These are phyloP conservation scores for Poecile atricapillus DNA, from an alignment of 2,113 vertebrate species.

Conservation along the genomic window DNA sequence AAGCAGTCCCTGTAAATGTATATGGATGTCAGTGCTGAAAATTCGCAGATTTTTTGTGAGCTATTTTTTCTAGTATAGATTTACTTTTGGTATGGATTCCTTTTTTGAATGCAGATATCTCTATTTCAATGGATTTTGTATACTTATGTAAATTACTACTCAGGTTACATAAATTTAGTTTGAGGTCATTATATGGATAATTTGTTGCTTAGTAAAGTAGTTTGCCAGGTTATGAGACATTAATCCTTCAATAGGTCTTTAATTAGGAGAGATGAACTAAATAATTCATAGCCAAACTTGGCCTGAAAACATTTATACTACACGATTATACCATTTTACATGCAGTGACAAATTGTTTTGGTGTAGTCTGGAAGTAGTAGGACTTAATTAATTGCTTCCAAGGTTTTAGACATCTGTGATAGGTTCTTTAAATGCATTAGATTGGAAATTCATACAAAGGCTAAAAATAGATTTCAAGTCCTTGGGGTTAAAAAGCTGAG, in stretches of 20 bases:
- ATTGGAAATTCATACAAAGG: conserved; percentile 65
- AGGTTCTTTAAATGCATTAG: conserved; percentile 69
- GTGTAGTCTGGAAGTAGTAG: conserved; percentile 72
- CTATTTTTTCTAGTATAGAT: background rate
- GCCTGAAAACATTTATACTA: conserved; percentile 78
- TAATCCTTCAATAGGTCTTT: conserved; percentile 77
- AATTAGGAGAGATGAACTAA: conserved; percentile 79
- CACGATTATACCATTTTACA: conserved; percentile 76
- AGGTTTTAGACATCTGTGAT: conserved; percentile 74
- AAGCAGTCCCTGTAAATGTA: background rate
- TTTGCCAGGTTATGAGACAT: conserved; percentile 77
- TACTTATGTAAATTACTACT: conserved; percentile 53
- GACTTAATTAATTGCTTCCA: conserved; percentile 77
- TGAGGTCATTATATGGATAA: conserved; percentile 76
- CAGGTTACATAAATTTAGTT: conserved; percentile 70
- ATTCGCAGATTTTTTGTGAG: background rate
- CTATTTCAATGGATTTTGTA: conserved; percentile 11
- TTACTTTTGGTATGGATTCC: background rate
- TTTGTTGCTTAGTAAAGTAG: conserved; percentile 79
- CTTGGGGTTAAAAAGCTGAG: conserved; percentile 56
- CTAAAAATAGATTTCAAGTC: conserved; percentile 74
- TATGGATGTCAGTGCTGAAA: background rate
- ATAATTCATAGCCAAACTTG: conserved; percentile 77
- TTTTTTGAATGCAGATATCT: background rate
- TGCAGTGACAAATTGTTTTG: conserved; percentile 79